These are phyloP conservation scores for Melanotaenia nigrans DNA, from an alignment of 2,797 vertebrate species.

Conservation along the genomic window DNA sequence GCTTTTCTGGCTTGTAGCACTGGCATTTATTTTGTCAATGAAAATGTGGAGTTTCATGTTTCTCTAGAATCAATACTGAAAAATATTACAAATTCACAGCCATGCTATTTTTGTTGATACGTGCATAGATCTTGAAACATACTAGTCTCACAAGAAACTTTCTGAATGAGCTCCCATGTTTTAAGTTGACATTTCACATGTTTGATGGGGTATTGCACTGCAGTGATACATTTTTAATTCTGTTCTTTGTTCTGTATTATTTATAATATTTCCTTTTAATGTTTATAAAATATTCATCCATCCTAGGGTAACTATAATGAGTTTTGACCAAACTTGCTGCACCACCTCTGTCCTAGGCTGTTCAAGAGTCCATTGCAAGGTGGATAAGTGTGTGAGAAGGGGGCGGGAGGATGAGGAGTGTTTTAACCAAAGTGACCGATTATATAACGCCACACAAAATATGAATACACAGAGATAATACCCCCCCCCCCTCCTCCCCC, in stretches of 20 bases:
- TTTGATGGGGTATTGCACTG: neutral
- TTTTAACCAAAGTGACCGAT: slow-evolving; percentile 41
- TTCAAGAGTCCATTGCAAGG: slow-evolving; percentile 24
- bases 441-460: slow-evolving; percentile 40
- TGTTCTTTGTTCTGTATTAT: neutral
- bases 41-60: neutral
- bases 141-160: neutral
- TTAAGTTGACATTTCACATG: neutral
- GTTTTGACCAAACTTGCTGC: slow-evolving; percentile 16
- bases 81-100: neutral
- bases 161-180: neutral
- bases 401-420: neutral
- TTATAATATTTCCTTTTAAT: neutral
- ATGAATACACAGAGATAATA: slow-evolving; percentile 26
- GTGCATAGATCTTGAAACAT: neutral
- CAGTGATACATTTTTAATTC: neutral
- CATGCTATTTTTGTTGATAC: neutral
- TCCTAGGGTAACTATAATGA: neutral
- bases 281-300: neutral
- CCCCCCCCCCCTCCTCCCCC: neutral
- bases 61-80: neutral
- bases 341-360: slow-evolving; percentile 37
- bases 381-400: neutral
- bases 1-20: neutral
- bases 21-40: neutral